phyloP scores from a whole-genome alignment of 2,113 vertebrate genomes.

The Callithrix jacchus region DNA sequence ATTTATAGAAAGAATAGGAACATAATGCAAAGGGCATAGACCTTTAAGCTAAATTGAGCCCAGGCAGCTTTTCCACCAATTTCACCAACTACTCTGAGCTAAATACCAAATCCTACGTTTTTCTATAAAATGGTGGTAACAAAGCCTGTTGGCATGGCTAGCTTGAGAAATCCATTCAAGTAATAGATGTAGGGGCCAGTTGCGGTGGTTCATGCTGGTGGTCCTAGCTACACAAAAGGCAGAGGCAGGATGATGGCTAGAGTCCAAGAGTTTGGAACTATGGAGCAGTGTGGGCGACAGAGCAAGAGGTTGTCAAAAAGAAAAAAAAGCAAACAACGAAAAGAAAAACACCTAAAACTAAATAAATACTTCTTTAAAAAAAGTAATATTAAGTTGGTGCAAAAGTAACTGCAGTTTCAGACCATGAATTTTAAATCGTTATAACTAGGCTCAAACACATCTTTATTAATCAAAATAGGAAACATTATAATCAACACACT shows the following conservation, averaged over 20 bases:
- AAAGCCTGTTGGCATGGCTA: not conserved
- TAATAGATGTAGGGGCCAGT: not conserved
- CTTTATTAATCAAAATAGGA: too few relatives aligned
- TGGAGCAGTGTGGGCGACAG: not conserved
- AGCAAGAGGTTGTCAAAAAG: not conserved
- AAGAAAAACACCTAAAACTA: not conserved
- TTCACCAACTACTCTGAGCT: slow-evolving; percentile 21
- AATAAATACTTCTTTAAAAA: too few relatives aligned
- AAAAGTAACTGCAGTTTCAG: too few relatives aligned
- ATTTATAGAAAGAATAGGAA: not conserved
- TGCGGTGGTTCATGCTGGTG: not conserved
- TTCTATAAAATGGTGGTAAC: slow-evolving; percentile 31
- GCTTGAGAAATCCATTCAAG: slow-evolving; percentile 9
- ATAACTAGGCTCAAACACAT: too few relatives aligned
- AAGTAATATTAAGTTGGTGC: too few relatives aligned
- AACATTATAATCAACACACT: too few relatives aligned
- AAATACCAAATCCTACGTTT: slow-evolving; percentile 42
- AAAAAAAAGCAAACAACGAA: not conserved
- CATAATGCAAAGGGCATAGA: not conserved
- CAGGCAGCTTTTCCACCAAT: slow-evolving; percentile 46
- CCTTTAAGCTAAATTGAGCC: slow-evolving; percentile 11
- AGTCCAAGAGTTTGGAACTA: not conserved
- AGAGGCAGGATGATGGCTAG: not conserved
- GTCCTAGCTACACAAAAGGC: not conserved
- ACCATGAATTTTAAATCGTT: too few relatives aligned